These are phyloP conservation scores for Tineola bisselliella DNA, from an alignment of 2,888 invertebrate species.

Conservation along the genomic window DNA sequence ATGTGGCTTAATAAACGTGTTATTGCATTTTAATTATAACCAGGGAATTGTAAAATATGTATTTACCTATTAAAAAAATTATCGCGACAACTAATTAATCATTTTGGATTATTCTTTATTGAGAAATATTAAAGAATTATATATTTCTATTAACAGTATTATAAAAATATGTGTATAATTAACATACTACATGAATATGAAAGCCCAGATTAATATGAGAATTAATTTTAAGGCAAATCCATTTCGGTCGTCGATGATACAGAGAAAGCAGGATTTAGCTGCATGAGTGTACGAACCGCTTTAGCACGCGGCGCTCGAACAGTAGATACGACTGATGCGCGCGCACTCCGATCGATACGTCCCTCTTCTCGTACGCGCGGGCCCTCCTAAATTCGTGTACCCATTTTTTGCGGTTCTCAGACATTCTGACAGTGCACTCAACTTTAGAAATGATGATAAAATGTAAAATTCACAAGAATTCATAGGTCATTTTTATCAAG, in stretches of 20 bases:
- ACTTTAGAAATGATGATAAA: constrained; percentile 1
- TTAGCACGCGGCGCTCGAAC: not conserved
- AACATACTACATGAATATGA: no score
- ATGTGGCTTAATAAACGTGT: constrained; percentile 37
- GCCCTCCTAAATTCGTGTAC: constrained; percentile 48
- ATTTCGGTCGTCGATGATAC: not conserved
- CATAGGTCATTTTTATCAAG: not conserved
- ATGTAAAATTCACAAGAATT: not conserved
- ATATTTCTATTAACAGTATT: no score
- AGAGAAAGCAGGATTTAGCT: not conserved
- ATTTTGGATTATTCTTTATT: no score
- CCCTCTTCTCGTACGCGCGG: constrained; percentile 41
- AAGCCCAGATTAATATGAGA: not conserved
- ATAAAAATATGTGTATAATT: no score
- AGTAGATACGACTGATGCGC: constrained; percentile 33
- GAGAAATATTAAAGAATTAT: no score
- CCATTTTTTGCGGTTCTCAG: constrained; percentile 35
- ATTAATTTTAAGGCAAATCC: constrained; percentile 3
- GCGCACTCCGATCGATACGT: constrained; percentile 64
- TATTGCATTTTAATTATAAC: not conserved
- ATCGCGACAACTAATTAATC: no score
- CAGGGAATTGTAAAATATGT: no score
- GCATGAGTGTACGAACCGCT: constrained; percentile 5
- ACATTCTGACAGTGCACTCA: constrained; percentile 22
- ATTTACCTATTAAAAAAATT: no score